Percentiles rank a stretch among this genome's conserved stretches.
Evolutionary conservation across 1,140 invertebrate genomes (phyloP).

Genomic region (Bilobella aurantiaca): DNA sequence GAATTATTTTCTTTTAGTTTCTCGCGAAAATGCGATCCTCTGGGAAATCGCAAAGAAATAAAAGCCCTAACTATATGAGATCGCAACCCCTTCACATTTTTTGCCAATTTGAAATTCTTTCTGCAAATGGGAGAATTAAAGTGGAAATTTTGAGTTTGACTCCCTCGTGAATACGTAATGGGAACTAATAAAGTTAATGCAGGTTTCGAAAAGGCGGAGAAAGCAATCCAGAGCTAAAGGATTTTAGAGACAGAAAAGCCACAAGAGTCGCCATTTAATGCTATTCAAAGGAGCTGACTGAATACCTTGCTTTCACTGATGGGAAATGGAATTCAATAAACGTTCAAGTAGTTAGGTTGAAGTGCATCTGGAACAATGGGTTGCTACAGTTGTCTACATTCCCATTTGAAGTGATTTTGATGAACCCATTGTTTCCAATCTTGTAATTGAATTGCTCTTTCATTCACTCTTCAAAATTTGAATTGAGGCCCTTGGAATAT

Average conservation of each 20-base stretch:
- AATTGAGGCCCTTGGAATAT: background rate
- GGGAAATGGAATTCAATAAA: background rate
- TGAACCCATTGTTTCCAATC: background rate
- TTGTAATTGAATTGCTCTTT: background rate
- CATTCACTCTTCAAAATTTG: background rate
- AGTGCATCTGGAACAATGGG: slow-evolving; percentile 4
- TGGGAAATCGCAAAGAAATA: background rate
- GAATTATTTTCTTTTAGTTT: background rate
- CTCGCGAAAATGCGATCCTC: background rate
- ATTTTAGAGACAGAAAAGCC: slow-evolving; percentile 11
- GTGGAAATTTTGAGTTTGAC: background rate
- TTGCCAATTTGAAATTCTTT: background rate
- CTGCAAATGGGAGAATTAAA: background rate
- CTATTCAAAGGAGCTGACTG: too few relatives aligned
- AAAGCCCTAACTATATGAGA: background rate
- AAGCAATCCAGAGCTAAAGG: background rate
- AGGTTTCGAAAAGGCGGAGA: background rate
- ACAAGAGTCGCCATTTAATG: slow-evolving; percentile 1
- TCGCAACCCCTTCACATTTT: background rate
- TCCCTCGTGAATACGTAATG: slow-evolving; percentile 5
- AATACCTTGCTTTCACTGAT: slow-evolving; percentile 1
- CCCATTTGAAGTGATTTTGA: slow-evolving; percentile 6
- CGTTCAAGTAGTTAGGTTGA: background rate
- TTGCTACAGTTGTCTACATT: background rate
- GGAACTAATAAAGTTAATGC: slow-evolving; percentile 1